Conservation (phyloP, 2,113 vertebrate species). For the Origma solitaria region DNA sequence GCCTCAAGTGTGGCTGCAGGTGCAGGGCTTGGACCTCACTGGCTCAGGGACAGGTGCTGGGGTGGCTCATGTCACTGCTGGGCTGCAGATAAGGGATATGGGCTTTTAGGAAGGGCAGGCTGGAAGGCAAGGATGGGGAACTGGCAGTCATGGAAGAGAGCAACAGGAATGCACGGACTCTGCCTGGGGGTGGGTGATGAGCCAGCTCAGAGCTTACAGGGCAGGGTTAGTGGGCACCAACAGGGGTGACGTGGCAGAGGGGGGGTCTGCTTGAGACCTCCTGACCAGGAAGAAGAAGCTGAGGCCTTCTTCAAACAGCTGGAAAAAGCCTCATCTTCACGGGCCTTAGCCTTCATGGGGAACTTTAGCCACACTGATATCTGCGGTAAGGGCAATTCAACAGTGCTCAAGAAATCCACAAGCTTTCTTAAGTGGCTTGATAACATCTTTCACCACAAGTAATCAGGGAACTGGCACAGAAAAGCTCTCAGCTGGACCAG, state of each 20-base stretch:
- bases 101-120: background rate
- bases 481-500: background rate
- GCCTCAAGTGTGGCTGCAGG: background rate
- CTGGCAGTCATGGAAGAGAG: background rate
- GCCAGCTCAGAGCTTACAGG: too few species aligned
- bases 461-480: background rate
- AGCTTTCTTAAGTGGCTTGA: background rate
- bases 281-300: background rate
- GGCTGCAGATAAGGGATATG: background rate
- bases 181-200: background rate
- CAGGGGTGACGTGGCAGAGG: too few species aligned
- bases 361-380: background rate
- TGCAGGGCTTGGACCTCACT: background rate
- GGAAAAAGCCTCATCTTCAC: background rate
- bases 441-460: background rate
- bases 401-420: background rate
- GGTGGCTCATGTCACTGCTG: background rate
- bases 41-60: background rate
- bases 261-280: background rate
- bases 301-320: background rate
- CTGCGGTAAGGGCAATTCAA: background rate
- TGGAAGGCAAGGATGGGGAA: background rate
- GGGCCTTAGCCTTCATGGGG: background rate
- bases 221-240: background rate
- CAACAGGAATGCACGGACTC: background rate